A percentile compares a stretch with the other conserved stretches of the same genome.
Conservation (phyloP, 2,888 invertebrate species). For the Drosophila ezoana region DNA sequence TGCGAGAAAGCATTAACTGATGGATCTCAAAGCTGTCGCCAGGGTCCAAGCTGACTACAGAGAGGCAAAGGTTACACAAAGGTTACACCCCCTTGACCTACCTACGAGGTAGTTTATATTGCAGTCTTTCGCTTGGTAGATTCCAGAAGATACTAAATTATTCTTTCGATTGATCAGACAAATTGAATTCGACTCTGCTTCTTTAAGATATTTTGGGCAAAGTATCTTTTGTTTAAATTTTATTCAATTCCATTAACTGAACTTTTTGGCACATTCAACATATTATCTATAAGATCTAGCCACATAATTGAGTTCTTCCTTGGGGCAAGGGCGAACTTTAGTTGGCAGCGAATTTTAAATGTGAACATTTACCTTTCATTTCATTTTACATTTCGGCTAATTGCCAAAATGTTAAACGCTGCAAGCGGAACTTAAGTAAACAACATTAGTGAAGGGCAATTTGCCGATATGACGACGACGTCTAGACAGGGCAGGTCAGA, state of each 20-base stretch:
- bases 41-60: too few relatives aligned
- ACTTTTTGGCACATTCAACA: slow-evolving; percentile 3
- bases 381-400: slow-evolving; percentile 43
- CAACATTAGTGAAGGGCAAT: slow-evolving; percentile 67
- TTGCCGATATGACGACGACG: slow-evolving; percentile 60
- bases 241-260: not conserved
- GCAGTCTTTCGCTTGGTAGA: too few relatives aligned
- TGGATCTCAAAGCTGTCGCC: too few relatives aligned
- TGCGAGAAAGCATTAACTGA: too few relatives aligned
- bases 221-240: too few relatives aligned
- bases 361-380: not conserved
- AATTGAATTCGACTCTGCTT: too few relatives aligned
- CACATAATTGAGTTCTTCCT: not conserved
- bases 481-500: slow-evolving; percentile 8
- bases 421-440: slow-evolving; percentile 55
- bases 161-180: too few relatives aligned
- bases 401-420: slow-evolving; percentile 49
- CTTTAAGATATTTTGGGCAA: too few relatives aligned
- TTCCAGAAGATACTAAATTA: too few relatives aligned
- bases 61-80: too few relatives aligned
- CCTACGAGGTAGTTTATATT: too few relatives aligned
- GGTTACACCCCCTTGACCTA: too few relatives aligned
- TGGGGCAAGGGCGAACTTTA: slow-evolving; percentile 23
- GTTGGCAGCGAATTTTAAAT: slow-evolving; percentile 46
- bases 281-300: slow-evolving; percentile 2